phyloP scores from a whole-genome alignment of 2,797 vertebrate species.

The Propithecus perrieri region DNA sequence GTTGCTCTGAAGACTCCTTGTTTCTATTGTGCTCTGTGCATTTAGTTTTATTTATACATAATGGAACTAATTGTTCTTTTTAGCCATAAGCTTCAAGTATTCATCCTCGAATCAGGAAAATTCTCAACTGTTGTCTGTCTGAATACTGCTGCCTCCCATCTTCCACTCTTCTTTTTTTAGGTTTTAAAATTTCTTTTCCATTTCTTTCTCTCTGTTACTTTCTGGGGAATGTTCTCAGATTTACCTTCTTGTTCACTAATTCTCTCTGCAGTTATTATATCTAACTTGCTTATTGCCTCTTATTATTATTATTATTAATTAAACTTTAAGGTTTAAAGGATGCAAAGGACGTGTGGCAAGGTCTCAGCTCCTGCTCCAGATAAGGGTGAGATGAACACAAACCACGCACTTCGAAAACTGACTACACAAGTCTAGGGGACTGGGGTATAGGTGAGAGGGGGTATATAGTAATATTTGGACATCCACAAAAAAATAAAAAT shows the following conservation, averaged over 20 bases:
- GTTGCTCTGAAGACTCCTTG: not conserved
- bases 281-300: not conserved
- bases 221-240: not conserved
- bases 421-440: not conserved
- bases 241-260: not conserved
- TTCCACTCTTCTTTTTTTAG: not conserved
- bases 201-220: not conserved
- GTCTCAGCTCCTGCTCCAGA: not conserved
- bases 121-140: not conserved
- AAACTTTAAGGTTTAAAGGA: constrained; percentile 30
- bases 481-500: constrained; percentile 37
- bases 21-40: not conserved
- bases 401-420: not conserved
- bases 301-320: not conserved
- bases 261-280: not conserved
- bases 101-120: constrained; percentile 10
- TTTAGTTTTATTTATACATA: not conserved
- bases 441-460: not conserved
- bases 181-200: constrained; percentile 3
- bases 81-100: constrained; percentile 9
- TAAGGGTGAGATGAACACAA: constrained; percentile 5
- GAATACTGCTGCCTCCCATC: not conserved
- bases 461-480: not conserved
- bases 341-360: not conserved
- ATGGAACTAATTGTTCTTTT: not conserved